Evolutionary conservation across 2,888 invertebrate genomes (phyloP), one percentile per base, ranked within the genome.

Genomic region (Folsomia manolachei): DNA sequence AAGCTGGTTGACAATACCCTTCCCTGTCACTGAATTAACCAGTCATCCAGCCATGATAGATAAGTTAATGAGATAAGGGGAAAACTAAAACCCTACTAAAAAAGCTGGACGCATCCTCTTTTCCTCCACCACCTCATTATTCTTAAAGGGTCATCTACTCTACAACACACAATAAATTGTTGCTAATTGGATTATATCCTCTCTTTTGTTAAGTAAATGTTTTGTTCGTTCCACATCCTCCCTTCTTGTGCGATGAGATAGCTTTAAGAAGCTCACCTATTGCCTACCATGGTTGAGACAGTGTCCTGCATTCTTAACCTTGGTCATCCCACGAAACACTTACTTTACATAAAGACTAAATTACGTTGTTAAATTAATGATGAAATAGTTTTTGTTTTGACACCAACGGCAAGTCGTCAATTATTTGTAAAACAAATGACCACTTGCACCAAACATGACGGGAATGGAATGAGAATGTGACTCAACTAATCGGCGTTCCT

Each of bases 111-210:
- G n/a, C n/a, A n/a, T n/a, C n/a, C n/a, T 51, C 51, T 51, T n/a
- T 51, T 51, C 18, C 51, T 56, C 21, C 21, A 19, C 56, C 56
- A 56, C 21, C 56, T 56, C 21, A 18, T 56, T 21, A 19, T 56
- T 56, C 56, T 56, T 56, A 56, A 56, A 56, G 56, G 56, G 56
- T 56, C 56, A 56, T 56, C n/a, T 56, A 56, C 56, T 56, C n/a
- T 56, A 56, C 56, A 56, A 56, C 56, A 56, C 56, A 56, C 56
- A 56, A 56, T 56, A 56, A 56, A 56, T 56, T 56, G 56, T 56
- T 56, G 56, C 7, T 56, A 56, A 56, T 56, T 14, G 19, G 56
- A n/a, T 56, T 14, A 56, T 56, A 14, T 21, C 56, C 4, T 14
- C 56, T 14, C n/a, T 56, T 19, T n/a, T 56, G 19, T 14, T 7